Evolutionary conservation across 2,113 vertebrate genomes (phyloP).

Genomic region (Rhadina sibilatrix): DNA sequence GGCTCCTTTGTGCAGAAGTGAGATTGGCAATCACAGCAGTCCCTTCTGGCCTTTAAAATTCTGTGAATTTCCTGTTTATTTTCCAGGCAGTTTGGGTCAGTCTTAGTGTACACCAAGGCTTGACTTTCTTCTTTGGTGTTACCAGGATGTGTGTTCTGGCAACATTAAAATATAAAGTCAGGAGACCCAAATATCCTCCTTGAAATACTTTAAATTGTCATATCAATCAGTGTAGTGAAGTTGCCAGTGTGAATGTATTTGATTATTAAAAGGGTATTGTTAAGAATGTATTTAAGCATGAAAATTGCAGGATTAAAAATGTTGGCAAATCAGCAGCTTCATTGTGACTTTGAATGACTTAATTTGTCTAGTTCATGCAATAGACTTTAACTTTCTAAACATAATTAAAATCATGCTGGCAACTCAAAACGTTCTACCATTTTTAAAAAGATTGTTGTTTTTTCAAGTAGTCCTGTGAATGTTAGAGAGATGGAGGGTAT

Average conservation of each 20-base stretch:
- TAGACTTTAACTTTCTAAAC: not conserved
- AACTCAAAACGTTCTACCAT: not conserved
- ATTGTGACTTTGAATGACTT: not conserved
- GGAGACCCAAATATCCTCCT: not conserved
- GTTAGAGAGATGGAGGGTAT: not conserved
- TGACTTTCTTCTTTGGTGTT: not conserved
- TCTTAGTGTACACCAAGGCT: not conserved
- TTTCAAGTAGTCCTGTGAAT: not conserved
- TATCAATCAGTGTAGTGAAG: not conserved
- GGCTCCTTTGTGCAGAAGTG: not conserved
- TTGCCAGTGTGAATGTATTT: not conserved
- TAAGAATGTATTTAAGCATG: not conserved
- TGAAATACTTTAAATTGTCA: not conserved
- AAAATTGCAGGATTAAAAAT: conserved; percentile 12
- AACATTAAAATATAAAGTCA: not conserved
- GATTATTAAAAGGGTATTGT: not conserved
- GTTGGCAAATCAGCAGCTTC: not conserved
- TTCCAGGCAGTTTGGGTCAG: not conserved
- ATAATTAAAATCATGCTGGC: not conserved
- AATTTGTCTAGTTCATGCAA: not conserved
- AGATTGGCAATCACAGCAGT: not conserved
- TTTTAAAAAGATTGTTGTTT: not conserved
- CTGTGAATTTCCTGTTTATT: not conserved
- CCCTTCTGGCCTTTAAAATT: not conserved
- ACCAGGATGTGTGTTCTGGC: not conserved